Percentiles rank a stretch among this genome's conserved stretches.
These are phyloP conservation scores for Hippocampus barbouri DNA, from an alignment of 2,113 vertebrate species.

Conservation along the genomic window DNA sequence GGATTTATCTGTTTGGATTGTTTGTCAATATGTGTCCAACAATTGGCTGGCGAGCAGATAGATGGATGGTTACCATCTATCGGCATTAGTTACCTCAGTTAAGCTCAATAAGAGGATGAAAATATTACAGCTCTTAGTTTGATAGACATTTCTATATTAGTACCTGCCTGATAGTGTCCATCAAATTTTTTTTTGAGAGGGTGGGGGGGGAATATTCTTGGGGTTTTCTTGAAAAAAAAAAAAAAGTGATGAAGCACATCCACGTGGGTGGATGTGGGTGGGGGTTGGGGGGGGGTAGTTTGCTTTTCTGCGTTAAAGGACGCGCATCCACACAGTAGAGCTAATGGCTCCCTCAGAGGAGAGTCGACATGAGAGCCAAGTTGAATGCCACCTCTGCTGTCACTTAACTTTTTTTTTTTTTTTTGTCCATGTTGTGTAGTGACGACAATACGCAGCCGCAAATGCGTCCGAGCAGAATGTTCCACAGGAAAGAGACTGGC, in stretches of 20 bases:
- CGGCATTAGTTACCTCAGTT: neutral
- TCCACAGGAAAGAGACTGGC: neutral
- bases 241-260: neutral
- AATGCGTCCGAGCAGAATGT: neutral
- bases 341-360: slow-evolving; percentile 16
- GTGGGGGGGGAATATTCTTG: no score
- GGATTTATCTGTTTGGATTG: no score
- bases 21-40: no score
- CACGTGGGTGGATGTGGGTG: slow-evolving; percentile 14
- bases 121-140: no score
- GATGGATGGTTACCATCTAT: neutral
- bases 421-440: slow-evolving; percentile 1
- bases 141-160: no score
- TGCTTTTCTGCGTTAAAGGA: slow-evolving; percentile 32
- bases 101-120: neutral
- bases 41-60: neutral
- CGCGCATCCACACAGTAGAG: slow-evolving; percentile 24
- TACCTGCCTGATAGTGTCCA: no score
- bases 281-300: neutral
- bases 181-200: no score
- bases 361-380: slow-evolving; percentile 45
- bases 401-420: slow-evolving; percentile 47
- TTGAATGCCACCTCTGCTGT: slow-evolving; percentile 47
- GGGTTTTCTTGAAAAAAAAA: no score
- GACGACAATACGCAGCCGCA: neutral